phyloP scores from a whole-genome alignment of 2,888 invertebrate species.

The Hyppa rectilinea region DNA sequence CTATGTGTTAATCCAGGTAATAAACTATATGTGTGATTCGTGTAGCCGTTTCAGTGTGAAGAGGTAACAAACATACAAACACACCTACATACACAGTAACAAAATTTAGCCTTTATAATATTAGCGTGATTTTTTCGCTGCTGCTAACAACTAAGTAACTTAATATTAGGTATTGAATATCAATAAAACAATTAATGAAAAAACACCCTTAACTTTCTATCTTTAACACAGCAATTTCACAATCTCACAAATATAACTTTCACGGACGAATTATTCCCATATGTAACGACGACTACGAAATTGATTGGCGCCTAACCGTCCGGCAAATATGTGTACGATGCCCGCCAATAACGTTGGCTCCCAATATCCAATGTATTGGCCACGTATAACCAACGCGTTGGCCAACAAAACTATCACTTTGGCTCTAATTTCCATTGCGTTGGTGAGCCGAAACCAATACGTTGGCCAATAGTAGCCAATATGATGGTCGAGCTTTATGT shows the following conservation, averaged over 20 bases:
- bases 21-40: too few species aligned
- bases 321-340: slow-evolving; percentile 26
- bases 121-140: too few species aligned
- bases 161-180: too few species aligned
- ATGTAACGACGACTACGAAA: slow-evolving; percentile 12
- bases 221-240: neutral
- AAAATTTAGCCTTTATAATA: too few species aligned
- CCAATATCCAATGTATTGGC: too few species aligned
- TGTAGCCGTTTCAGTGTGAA: too few species aligned
- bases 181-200: too few species aligned
- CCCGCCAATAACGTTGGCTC: neutral
- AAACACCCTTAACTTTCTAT: neutral
- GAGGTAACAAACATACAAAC: too few species aligned
- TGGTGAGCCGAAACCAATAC: neutral
- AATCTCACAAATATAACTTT: slow-evolving; percentile 11
- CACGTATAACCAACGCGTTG: neutral
- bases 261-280: neutral
- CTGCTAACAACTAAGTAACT: too few species aligned
- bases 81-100: too few species aligned
- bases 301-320: slow-evolving; percentile 24
- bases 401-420: neutral
- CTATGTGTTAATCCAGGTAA: too few species aligned
- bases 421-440: neutral
- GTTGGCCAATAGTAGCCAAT: neutral
- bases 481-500: neutral